Evolutionary conservation across 2,888 invertebrate genomes (phyloP), one percentile per base, ranked within the genome.

Genomic region (Hanleya hanleyi): DNA sequence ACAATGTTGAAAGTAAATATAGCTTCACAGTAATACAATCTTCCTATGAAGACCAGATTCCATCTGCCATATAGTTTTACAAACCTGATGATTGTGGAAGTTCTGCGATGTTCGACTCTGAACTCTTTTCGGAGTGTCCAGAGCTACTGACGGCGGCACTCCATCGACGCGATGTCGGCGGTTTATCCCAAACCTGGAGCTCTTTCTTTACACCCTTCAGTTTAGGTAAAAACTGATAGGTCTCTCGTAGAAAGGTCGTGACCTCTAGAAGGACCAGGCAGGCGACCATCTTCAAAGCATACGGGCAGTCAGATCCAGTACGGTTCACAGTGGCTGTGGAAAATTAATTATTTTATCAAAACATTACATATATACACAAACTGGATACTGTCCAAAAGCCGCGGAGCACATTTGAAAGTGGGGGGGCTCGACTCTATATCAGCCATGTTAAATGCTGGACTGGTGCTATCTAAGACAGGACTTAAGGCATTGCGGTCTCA

Each of bases 211-310:
- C 82, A 79, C 86, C 73, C 76, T 88, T 84, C 37, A 83, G 80
- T 76, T 90, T 87, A 15, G 93, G 93, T 61, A 93, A 88, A 75
- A 91, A 90, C 88, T 97, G 96, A 91, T 98, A 99, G 0, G 98
- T 97, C 91, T 99, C 99, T 22, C 99, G 93, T 69, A 99, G 92
- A 90, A 99, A 99, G 0, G 98, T 94, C 0, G 99, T 99, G 72
- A 99, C 97, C 92, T 99, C 99, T 87, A 96, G 94, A n/a, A 99
- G 92, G 29, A 99, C 92, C 71, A 97, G 94, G 89, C 98, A 98
- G 1, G 98, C 98, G 62, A 99, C 93, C 81, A 99, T 92, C 86
- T 98, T 94, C 67, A 99, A 92, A 0, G 92, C 92, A 76, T 91
- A 90, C 1, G 93, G 92, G 89, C 98, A 98, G 47, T 85, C 87